phyloP scores from a whole-genome alignment of 2,797 vertebrate genomes.

The Nyctibius grandis region DNA sequence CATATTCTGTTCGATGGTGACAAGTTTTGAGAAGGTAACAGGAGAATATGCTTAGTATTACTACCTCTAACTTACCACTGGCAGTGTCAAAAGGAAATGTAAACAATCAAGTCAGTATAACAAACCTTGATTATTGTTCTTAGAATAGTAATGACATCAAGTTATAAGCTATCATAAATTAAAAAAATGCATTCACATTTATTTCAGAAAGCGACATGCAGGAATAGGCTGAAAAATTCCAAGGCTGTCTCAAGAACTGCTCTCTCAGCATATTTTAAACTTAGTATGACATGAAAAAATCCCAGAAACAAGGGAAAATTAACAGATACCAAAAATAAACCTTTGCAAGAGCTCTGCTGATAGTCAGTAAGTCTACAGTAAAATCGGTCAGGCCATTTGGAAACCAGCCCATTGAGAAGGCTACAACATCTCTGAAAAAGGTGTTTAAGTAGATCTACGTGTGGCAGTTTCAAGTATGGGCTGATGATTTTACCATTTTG shows the following conservation, averaged over 20 bases:
- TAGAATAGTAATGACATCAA: slow-evolving; percentile 18
- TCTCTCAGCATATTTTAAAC: background rate
- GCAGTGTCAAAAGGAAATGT: slow-evolving; percentile 18
- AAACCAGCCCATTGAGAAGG: background rate
- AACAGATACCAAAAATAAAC: background rate
- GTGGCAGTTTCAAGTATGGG: background rate
- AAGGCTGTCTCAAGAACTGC: background rate
- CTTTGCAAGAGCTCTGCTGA: background rate
- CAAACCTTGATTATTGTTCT: slow-evolving; percentile 25
- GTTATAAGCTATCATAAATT: slow-evolving; percentile 21
- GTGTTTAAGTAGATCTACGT: background rate
- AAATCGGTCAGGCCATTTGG: background rate
- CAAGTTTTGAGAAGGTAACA: background rate
- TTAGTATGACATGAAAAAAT: background rate
- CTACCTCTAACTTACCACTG: background rate
- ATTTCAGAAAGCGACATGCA: background rate
- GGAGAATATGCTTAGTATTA: background rate
- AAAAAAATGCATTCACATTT: background rate
- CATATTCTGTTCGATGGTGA: background rate
- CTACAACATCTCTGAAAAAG: background rate
- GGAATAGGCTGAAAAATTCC: background rate
- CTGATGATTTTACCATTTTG: background rate
- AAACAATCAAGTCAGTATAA: background rate
- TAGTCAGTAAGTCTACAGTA: background rate
- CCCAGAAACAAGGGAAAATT: background rate